A percentile compares a stretch with the other conserved stretches of the same genome.
Evolutionary conservation across 2,797 vertebrate species (phyloP).

Genomic region (Propithecus deckenii): DNA sequence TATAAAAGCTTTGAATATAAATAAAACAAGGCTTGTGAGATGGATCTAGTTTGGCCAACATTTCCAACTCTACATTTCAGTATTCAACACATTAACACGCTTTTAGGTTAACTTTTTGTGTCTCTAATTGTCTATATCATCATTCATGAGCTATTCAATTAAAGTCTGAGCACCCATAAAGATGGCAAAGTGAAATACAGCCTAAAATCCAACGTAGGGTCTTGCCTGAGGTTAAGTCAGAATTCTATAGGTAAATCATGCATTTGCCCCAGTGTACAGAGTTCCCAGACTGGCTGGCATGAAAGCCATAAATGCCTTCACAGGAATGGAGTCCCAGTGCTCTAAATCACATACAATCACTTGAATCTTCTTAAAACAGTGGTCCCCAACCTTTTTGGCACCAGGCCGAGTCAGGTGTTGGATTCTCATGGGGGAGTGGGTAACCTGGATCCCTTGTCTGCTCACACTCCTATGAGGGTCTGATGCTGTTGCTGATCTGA

Average conservation of each 20-base stretch:
- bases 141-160: neutral
- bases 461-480: no score
- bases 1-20: constrained; percentile 23
- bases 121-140: neutral
- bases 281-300: neutral
- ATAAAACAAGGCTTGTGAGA: neutral
- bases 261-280: neutral
- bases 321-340: neutral
- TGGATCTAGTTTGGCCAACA: neutral
- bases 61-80: neutral
- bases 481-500: no score
- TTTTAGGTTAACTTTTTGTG: neutral
- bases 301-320: neutral
- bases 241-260: neutral
- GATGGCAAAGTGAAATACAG: neutral
- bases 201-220: neutral
- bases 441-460: no score
- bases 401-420: no score
- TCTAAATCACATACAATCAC: neutral
- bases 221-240: neutral
- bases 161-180: neutral
- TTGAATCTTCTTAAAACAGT: neutral
- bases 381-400: no score
- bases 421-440: no score
- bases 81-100: neutral